Base-by-base conservation (phyloP, 1,140 invertebrate species). In the Halictus rubicundus region DNA sequence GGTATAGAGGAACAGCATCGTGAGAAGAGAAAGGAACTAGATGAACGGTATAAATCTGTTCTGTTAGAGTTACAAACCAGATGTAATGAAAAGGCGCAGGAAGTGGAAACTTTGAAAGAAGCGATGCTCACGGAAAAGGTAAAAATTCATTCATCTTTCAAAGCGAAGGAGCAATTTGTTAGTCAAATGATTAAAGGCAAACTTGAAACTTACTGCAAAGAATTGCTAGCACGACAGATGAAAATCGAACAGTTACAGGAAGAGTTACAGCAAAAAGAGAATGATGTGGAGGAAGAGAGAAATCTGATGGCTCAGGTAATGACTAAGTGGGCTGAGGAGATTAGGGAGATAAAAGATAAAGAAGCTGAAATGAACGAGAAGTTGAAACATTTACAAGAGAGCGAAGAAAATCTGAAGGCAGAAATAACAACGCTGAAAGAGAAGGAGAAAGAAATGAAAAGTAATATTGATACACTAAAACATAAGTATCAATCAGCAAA, bases 301-400 rank as follows among this genome's bases (percentile, higher is more conserved):
- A 89, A 91, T 74, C 57, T 78, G 3, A 90, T 91, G 88, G 86
- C 90, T 2, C 90, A 92, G 37, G 83, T 89, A n/a, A 88, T 92
- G 83, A 87, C 88, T 0, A 84, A 88, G 32, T 92, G 92, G 91
- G 85, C 80, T 19, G 59, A 73, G 16, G 91, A 92, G 73, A 78
- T 91, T 14, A 80, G 86, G n/a, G 80, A 77, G 10, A 82, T 89
- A 60, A 87, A 92, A 70, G 80, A 72, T 8, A 89, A 87, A 52
- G 89, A 91, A 59, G 78, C 61, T 3, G 87, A 88, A 16, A 81
- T 90, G 69, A 86, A 81, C 0, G 83, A 89, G 0, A 88, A 90
- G 59, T 85, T 90, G 23, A 49, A 71, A 14, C 88, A 87, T 6
- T 61, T 89, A 12, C 88, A 89, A 27, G 78, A 80, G 68, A 69